phyloP scores from a whole-genome alignment of 2,888 invertebrate genomes.

The Alcis repandata region DNA sequence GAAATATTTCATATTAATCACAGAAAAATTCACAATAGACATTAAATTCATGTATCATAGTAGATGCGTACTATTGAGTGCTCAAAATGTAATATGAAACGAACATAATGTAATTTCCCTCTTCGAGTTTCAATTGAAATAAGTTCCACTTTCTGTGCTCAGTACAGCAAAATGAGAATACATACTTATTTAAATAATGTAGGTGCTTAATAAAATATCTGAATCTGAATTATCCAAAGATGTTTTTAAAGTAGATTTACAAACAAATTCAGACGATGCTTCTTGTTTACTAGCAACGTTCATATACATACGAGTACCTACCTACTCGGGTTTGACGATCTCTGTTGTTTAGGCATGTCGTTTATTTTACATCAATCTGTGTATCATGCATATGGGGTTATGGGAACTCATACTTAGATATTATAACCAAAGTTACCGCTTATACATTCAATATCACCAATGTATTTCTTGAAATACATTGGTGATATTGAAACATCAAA shows the following conservation, averaged over 20 bases:
- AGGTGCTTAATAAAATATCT: too few species aligned
- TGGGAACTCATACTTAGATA: too few species aligned
- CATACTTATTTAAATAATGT: too few species aligned
- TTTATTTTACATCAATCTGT: background rate
- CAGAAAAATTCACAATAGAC: background rate
- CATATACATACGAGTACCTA: too few species aligned
- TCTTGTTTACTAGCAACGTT: background rate
- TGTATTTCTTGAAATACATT: too few species aligned
- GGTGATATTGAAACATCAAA: too few species aligned
- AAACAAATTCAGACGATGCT: background rate
- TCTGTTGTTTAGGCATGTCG: background rate
- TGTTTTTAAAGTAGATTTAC: background rate
- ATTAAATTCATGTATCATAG: background rate
- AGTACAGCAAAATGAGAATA: background rate
- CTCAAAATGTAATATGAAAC: slow-evolving; percentile 8
- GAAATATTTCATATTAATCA: too few species aligned
- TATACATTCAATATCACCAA: too few species aligned
- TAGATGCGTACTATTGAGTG: slow-evolving; percentile 3
- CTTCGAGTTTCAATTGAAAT: slow-evolving; percentile 13
- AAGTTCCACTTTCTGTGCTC: slow-evolving; percentile 10
- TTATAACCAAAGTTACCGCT: too few species aligned
- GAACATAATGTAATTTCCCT: slow-evolving; percentile 22
- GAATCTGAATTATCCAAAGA: too few species aligned
- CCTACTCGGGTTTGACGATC: background rate
- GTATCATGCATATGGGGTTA: background rate